These are phyloP conservation scores for Tachuris rubrigastra DNA, from an alignment of 2,113 vertebrate species.

Conservation along the genomic window DNA sequence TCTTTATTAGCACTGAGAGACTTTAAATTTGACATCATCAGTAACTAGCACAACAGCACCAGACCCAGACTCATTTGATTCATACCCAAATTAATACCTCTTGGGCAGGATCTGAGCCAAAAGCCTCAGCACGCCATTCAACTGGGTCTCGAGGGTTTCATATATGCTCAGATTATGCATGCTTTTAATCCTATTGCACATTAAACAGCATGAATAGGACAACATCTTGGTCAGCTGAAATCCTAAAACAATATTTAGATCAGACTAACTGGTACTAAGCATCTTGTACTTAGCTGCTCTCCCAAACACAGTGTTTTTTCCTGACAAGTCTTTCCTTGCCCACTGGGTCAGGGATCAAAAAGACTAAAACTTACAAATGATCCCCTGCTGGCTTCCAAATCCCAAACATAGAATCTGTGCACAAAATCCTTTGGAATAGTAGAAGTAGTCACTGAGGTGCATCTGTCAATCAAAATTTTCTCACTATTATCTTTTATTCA, in stretches of 20 bases:
- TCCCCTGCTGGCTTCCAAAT: constrained; percentile 58
- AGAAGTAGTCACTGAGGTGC: not conserved
- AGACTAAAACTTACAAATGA: constrained; percentile 57
- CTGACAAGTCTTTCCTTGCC: constrained; percentile 48
- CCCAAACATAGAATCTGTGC: not conserved
- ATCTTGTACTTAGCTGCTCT: constrained; percentile 53
- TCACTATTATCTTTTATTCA: not conserved
- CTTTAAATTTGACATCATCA: constrained; percentile 23
- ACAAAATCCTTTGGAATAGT: constrained; percentile 20
- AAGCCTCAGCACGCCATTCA: constrained; percentile 49
- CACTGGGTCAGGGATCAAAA: constrained; percentile 61
- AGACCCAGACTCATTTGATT: constrained; percentile 14
- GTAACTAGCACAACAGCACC: constrained; percentile 1
- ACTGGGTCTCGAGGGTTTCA: constrained; percentile 48
- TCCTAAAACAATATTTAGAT: constrained; percentile 67
- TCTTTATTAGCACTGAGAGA: not conserved
- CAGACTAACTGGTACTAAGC: constrained; percentile 53
- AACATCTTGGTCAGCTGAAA: constrained; percentile 65
- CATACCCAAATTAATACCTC: constrained; percentile 51
- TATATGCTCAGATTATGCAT: constrained; percentile 56
- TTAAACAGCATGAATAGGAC: constrained; percentile 69
- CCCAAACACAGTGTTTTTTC: constrained; percentile 37
- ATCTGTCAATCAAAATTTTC: constrained; percentile 13
- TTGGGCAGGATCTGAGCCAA: constrained; percentile 57
- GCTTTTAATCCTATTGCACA: constrained; percentile 65